phyloP scores from a whole-genome alignment of 2,888 invertebrate species.

The Zygaena filipendulae region DNA sequence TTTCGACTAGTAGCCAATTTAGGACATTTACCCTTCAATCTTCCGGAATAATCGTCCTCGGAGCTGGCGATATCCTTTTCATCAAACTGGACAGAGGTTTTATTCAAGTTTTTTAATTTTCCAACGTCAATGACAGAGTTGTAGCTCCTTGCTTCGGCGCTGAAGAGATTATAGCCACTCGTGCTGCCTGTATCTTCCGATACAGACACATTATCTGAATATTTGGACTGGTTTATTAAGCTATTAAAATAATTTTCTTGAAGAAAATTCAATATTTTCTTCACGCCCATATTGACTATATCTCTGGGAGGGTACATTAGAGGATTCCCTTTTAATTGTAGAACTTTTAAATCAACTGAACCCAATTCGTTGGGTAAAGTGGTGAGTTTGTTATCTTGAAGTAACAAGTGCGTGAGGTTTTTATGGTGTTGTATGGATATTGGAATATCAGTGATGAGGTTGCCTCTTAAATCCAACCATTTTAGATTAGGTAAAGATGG shows the following conservation, averaged over 20 bases:
- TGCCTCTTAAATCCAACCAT: constrained; percentile 75
- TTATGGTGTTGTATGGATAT: constrained; percentile 65
- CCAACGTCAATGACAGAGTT: constrained; percentile 43
- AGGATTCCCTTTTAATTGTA: constrained; percentile 72
- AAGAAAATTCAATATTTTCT: constrained; percentile 36
- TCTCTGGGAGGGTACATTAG: constrained; percentile 66
- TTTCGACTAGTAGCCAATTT: constrained; percentile 44
- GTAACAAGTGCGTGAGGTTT: constrained; percentile 69
- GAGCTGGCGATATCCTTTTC: constrained; percentile 35
- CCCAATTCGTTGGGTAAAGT: constrained; percentile 72
- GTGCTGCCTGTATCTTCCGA: constrained; percentile 25
- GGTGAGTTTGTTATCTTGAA: constrained; percentile 71
- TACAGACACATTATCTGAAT: constrained; percentile 33
- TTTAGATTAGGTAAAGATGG: constrained; percentile 59
- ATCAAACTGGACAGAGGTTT: constrained; percentile 35
- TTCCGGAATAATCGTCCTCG: constrained; percentile 31
- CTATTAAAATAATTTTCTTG: constrained; percentile 38
- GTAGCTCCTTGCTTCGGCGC: constrained; percentile 34
- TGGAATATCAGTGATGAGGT: constrained; percentile 66
- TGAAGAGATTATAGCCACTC: constrained; percentile 19
- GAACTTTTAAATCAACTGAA: constrained; percentile 68
- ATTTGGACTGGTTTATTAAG: constrained; percentile 28
- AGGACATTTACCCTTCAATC: constrained; percentile 42
- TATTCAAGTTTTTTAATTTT: constrained; percentile 24
- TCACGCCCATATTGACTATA: constrained; percentile 61